A percentile compares a stretch with the other conserved stretches of the same genome.
phyloP scores from a whole-genome alignment of 2,797 vertebrate genomes.

The Catamblyrhynchus diadema region DNA sequence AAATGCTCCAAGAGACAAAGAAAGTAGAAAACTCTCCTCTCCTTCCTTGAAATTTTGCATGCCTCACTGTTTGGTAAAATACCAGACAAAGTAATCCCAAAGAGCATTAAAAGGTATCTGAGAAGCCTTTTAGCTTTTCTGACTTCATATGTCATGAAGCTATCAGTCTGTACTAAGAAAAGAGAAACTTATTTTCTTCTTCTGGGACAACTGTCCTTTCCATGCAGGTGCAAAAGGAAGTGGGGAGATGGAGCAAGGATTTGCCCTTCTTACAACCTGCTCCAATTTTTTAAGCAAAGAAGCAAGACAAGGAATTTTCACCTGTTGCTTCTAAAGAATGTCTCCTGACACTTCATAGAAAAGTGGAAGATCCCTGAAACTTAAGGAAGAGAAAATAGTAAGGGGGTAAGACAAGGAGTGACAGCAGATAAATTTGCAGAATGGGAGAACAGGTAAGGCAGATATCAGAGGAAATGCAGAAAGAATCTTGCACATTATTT shows the following conservation, averaged over 20 bases:
- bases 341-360: neutral
- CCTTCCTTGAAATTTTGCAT: neutral
- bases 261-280: neutral
- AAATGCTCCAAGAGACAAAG: neutral
- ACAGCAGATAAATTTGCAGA: neutral
- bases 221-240: neutral
- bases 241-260: neutral
- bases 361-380: neutral
- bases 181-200: neutral
- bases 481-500: neutral
- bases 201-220: neutral
- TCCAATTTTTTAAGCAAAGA: neutral
- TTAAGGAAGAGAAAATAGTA: neutral
- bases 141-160: neutral
- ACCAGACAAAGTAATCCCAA: neutral
- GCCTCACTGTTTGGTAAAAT: neutral
- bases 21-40: neutral
- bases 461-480: neutral
- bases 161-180: neutral
- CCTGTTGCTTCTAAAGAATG: neutral
- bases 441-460: neutral
- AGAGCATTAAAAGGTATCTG: neutral
- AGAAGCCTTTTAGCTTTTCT: neutral
- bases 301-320: neutral
- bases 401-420: accelerated